Conservation (phyloP, 2,888 invertebrate species). For the Pyrgus malvae region DNA sequence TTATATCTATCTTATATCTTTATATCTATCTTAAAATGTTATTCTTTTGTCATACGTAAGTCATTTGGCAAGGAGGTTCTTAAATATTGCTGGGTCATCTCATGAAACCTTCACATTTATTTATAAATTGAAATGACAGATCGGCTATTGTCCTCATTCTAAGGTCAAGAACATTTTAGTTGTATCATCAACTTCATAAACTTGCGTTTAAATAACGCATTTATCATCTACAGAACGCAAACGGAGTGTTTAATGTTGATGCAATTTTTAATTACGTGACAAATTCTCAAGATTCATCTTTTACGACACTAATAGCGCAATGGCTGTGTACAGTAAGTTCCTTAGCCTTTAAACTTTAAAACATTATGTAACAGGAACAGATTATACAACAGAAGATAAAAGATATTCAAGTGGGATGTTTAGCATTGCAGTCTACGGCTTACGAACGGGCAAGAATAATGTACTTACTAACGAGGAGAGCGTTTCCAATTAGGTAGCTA, state of each 20-base stretch:
- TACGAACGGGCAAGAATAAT: background rate
- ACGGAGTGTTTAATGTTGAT: no score
- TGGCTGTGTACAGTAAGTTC: slow-evolving; percentile 8
- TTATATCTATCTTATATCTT: background rate
- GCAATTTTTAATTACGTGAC: slow-evolving; percentile 9
- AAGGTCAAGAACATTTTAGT: slow-evolving; percentile 12
- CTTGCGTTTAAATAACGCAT: background rate
- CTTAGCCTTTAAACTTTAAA: slow-evolving; percentile 18
- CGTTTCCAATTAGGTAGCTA: slow-evolving; percentile 1
- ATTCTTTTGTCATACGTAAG: no score
- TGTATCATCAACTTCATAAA: background rate
- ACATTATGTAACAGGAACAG: slow-evolving; percentile 23
- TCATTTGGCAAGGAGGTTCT: background rate
- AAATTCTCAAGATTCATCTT: background rate
- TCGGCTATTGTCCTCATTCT: slow-evolving; percentile 11
- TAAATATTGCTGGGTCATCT: background rate
- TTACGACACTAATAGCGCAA: no score
- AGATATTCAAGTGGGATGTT: background rate
- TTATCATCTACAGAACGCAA: no score
- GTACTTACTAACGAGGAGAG: background rate
- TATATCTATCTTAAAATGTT: no score
- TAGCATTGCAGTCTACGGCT: background rate
- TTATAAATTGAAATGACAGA: slow-evolving; percentile 20
- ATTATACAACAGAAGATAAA: background rate
- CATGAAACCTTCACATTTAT: slow-evolving; percentile 19